phyloP scores from a whole-genome alignment of 1,140 invertebrate species.

The Aphaenogaster ashmeadi region DNA sequence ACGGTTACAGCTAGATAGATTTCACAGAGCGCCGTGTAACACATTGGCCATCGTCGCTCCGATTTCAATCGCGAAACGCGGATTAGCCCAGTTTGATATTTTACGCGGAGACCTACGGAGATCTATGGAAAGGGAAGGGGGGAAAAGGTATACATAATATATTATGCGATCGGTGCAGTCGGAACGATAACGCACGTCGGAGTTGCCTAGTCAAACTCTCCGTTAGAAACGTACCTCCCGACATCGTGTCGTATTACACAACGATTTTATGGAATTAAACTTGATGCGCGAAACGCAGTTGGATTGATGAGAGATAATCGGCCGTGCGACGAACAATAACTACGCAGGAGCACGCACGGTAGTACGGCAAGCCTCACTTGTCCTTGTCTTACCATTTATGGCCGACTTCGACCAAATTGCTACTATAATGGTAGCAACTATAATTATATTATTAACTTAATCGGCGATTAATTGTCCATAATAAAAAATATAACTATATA shows the following conservation, averaged over 20 bases:
- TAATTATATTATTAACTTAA: neutral
- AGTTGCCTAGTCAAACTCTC: slow-evolving; percentile 56
- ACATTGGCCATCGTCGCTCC: slow-evolving; percentile 10
- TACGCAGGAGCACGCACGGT: neutral
- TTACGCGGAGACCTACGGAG: neutral
- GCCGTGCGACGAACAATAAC: neutral
- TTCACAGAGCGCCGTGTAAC: neutral
- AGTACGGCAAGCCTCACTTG: slow-evolving; percentile 23
- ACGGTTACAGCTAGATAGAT: slow-evolving; percentile 41
- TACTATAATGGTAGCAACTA: neutral
- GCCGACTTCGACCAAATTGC: neutral
- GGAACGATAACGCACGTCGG: slow-evolving; percentile 41
- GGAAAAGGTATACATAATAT: neutral
- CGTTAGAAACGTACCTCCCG: slow-evolving; percentile 55
- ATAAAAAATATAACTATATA: neutral
- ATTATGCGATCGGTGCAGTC: slow-evolving; percentile 31
- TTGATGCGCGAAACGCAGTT: slow-evolving; percentile 13
- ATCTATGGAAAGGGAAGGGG: neutral
- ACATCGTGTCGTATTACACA: slow-evolving; percentile 34
- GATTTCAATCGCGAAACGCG: slow-evolving; percentile 3
- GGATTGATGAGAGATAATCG: slow-evolving; percentile 53
- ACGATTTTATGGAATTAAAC: slow-evolving; percentile 56
- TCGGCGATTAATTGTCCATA: neutral
- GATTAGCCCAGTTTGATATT: slow-evolving; percentile 43
- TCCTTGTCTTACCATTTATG: slow-evolving; percentile 70